Evolutionary conservation across 2,113 vertebrate species (phyloP), one percentile per base, ranked within the genome.

Genomic region (Cololabis saira): DNA sequence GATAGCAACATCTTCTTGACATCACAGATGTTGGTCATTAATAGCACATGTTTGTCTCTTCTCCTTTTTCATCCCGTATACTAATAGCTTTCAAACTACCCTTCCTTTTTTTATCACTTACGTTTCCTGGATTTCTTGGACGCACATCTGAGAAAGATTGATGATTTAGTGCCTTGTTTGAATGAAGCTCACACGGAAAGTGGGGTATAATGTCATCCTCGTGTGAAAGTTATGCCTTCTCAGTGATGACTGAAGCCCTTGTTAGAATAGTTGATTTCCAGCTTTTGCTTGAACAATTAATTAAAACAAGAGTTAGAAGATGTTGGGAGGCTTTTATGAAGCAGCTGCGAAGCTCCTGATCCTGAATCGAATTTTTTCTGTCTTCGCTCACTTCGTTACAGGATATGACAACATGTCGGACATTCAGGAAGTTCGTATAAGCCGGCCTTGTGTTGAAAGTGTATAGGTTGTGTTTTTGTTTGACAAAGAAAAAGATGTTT

Each of bases 1-100:
- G 79, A 65, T 9, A 77, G 80, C 85, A 82, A 83, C 86, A 76
- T 90, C 82, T 75, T 85, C 81, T 67, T 47, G 76, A 81, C 78
- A 22, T 56, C 6, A 68, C 88, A 90, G 61, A 84, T 90, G 90
- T 75, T 78, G 61, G 65, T 83, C 86, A 90, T 90, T 89, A 88
- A 77, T 68, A 72, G 76, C 89, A 90, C 61, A 78, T 85, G 86
- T 81, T 87, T 76, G 84, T 86, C 84, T 70, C 64, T 55, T 86
- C 84, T 70, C 64, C 52, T 67, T 74, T 68, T 71, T 57, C 47
- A 63, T 58, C 75, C 43, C 17, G 53, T 69, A 60, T 75, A 66
- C 75, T 85, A 79, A 85, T 74, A 75, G 78, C 71, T 71, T 67
- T 80, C 64, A 37, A 80, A 84, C 87, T 78, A 80, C 78, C 76